Percentiles rank a stretch among this genome's conserved stretches.
Evolutionary conservation across 1,140 invertebrate genomes (phyloP).

Genomic region (Olivierus martensii): DNA sequence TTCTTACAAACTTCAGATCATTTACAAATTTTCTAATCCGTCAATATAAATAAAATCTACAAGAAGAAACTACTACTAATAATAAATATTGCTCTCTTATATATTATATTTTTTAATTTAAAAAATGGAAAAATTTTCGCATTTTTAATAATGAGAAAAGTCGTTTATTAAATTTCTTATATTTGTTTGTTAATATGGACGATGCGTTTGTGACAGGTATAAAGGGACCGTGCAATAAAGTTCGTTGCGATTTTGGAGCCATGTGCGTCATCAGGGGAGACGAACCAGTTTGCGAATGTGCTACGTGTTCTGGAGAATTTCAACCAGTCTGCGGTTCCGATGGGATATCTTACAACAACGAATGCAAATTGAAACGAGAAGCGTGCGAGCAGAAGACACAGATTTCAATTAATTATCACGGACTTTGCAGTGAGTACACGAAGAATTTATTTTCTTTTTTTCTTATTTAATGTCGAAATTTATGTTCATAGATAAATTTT

Average conservation of each 20-base stretch:
- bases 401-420: conserved; percentile 57
- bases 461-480: not conserved
- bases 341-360: conserved; percentile 73
- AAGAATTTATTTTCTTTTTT: conserved; percentile 1
- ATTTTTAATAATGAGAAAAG: no score
- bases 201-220: conserved; percentile 3
- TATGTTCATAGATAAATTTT: conserved; percentile 6
- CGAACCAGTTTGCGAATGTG: conserved; percentile 63
- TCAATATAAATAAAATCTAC: no score
- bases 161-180: no score
- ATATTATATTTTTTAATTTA: no score
- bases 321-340: conserved; percentile 71
- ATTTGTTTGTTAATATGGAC: no score
- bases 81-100: no score
- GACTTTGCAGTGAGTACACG: conserved; percentile 55
- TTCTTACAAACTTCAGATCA: no score
- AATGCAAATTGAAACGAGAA: conserved; percentile 63
- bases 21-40: no score
- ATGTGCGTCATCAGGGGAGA: conserved; percentile 55
- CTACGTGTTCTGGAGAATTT: conserved; percentile 68
- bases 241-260: conserved; percentile 57
- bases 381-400: conserved; percentile 56
- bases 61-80: no score
- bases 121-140: no score
- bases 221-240: conserved; percentile 45